A percentile compares a stretch with the other conserved stretches of the same genome.
Conservation (phyloP, 2,113 vertebrate genomes). For the Takifugu flavidus region DNA sequence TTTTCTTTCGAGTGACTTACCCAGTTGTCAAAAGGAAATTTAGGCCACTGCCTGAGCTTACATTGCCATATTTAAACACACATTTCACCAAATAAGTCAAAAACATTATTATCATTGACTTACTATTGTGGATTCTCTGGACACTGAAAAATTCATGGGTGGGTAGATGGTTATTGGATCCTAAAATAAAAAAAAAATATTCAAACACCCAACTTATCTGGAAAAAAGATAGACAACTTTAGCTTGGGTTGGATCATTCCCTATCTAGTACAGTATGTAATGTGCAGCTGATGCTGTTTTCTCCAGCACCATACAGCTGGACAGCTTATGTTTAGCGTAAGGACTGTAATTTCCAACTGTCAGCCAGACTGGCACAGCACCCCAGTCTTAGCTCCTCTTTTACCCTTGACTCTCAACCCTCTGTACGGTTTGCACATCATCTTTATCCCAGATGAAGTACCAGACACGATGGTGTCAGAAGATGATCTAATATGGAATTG, state of each 20-base stretch:
- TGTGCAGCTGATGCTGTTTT: conserved; percentile 33
- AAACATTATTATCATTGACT: background rate
- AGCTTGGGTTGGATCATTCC: too few species aligned
- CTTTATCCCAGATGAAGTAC: conserved; percentile 67
- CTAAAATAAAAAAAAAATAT: too few species aligned
- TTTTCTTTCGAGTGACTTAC: conserved; percentile 37
- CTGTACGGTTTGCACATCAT: conserved; percentile 58
- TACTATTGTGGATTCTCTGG: too few species aligned
- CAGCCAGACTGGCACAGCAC: conserved; percentile 29
- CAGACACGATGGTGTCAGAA: conserved; percentile 53
- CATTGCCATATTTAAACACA: conserved; percentile 24
- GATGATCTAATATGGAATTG: conserved; percentile 60
- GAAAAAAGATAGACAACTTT: too few species aligned
- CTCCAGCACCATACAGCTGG: conserved; percentile 17
- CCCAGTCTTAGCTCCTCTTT: conserved; percentile 46
- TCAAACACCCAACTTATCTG: too few species aligned
- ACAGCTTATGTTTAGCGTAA: too few species aligned
- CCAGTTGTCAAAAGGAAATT: conserved; percentile 37
- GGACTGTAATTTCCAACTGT: conserved; percentile 53
- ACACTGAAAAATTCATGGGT: too few species aligned
- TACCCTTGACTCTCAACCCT: conserved; percentile 59
- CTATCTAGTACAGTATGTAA: background rate
- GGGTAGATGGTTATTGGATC: too few species aligned
- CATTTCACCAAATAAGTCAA: conserved; percentile 2
- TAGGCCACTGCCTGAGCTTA: conserved; percentile 13